phyloP scores from a whole-genome alignment of 2,888 invertebrate species.

The Cheilosia impressa region DNA sequence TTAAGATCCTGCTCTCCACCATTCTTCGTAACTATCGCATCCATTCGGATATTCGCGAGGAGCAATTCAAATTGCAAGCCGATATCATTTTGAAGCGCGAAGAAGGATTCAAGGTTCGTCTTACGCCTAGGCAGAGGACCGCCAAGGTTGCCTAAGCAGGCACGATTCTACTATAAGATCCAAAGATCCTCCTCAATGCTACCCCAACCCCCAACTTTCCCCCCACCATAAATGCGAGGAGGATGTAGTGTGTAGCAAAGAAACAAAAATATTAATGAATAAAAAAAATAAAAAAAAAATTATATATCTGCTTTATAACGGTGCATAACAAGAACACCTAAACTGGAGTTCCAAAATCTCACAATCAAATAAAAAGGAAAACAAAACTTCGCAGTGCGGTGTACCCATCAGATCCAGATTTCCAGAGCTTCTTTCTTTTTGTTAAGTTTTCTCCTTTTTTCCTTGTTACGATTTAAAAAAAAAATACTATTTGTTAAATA shows the following conservation, averaged over 20 bases:
- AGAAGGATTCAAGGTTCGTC: conserved; percentile 89
- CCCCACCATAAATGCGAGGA: conserved; percentile 21
- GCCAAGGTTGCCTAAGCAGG: conserved; percentile 68
- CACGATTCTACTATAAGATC: conserved; percentile 18
- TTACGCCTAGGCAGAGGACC: conserved; percentile 86
- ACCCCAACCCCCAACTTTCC: neutral
- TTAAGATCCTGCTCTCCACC: conserved; percentile 91
- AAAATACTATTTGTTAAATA: neutral
- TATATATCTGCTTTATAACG: conserved; percentile 19
- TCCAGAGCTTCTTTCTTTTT: conserved; percentile 40
- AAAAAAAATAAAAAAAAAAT: conserved; percentile 10
- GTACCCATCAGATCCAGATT: conserved; percentile 54
- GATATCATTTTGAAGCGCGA: conserved; percentile 91
- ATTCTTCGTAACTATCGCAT: conserved; percentile 90
- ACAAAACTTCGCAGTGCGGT: conserved; percentile 65
- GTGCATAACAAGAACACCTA: conserved; percentile 32
- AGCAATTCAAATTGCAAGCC: conserved; percentile 89
- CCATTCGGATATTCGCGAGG: conserved; percentile 87
- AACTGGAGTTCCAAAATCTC: conserved; percentile 35
- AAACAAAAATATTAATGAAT: conserved; percentile 57
- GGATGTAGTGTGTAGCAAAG: conserved; percentile 59
- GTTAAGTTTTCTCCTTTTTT: conserved; percentile 59
- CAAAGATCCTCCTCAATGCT: conserved; percentile 47
- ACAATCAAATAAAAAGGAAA: conserved; percentile 12
- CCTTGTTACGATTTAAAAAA: conserved; percentile 18